Base-by-base conservation (phyloP, 2,888 invertebrate species). In the Penaeus monodon region DNA sequence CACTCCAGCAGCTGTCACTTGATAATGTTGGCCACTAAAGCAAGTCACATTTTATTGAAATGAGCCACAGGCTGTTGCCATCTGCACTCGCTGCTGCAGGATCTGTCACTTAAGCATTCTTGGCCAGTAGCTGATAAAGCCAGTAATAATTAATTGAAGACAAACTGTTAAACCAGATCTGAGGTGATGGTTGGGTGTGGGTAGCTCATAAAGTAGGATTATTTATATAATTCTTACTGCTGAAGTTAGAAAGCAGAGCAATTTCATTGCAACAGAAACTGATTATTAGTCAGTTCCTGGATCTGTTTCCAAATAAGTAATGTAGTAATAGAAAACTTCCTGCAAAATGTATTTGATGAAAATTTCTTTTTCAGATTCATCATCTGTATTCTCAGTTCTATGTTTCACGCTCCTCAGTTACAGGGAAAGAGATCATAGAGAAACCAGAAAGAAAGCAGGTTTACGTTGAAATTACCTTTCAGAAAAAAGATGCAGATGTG, bases 1-100 rank as follows among this genome's bases (percentile, higher is more conserved):
- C 86, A 86, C 86, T 86, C 86, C 86, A 86, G 86, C 83, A 86
- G 86, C 86, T 86, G 86, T 86, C 86, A 86, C 86, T 82, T 86
- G 86, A 86, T 49, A 49, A 49, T 83, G 83, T 82, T 86, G 76
- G 74, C 74, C 81, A 81, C 49, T 81, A 85, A 65, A 64, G 63
- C 70, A 76, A 68, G 44, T 76, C 44, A 74, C 63, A 49, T 80
- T 44, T 64, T 80, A 82, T 80, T 63, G 65, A 73, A 68, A 85
- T 78, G 68, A 66, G 80, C 44, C 63, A 80, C 79, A 64, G 74
- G 57, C 77, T 80, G 74, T 85, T 49, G 73, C 85, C 57, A 65
- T 77, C 79, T 78, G 80, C 78, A 78, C 68, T 85, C 64, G 80
- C 79, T 73, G n/a, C 33, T 85, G 85, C 85, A 70, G 85, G 68